Conservation (phyloP, 2,888 invertebrate species). For the Liodrosophila aerea region DNA sequence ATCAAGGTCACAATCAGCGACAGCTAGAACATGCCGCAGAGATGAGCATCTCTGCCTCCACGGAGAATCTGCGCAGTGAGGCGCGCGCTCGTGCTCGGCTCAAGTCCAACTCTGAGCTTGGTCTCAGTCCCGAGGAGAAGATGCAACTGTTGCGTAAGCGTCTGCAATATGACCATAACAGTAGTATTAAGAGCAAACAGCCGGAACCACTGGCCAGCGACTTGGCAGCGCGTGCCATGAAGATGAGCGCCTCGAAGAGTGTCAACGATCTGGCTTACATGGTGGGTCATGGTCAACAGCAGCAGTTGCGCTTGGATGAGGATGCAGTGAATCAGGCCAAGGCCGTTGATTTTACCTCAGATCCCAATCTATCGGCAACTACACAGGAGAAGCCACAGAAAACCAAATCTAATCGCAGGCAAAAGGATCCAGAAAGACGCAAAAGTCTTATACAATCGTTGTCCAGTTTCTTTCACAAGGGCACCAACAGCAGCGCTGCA, state of each 20-base stretch:
- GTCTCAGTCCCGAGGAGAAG: constrained; percentile 88
- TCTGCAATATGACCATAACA: constrained; percentile 71
- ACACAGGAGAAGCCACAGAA: constrained; percentile 47
- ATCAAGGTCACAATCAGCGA: constrained; percentile 12
- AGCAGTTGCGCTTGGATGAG: constrained; percentile 42
- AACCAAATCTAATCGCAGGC: constrained; percentile 65
- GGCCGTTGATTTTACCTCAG: constrained; percentile 83
- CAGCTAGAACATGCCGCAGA: constrained; percentile 16
- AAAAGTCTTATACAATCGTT: constrained; percentile 93
- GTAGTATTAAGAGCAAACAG: constrained; percentile 39
- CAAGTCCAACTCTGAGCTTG: constrained; percentile 89
- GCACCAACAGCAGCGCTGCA: constrained; percentile 74
- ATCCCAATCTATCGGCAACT: constrained; percentile 83
- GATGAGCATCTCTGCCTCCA: constrained; percentile 71
- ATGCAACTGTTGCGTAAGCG: constrained; percentile 84
- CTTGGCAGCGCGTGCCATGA: constrained; percentile 75
- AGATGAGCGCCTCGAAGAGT: constrained; percentile 82
- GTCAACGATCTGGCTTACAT: constrained; percentile 81
- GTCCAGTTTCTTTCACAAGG: constrained; percentile 91
- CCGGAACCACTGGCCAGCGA: constrained; percentile 29
- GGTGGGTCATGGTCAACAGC: constrained; percentile 59
- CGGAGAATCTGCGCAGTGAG: constrained; percentile 86
- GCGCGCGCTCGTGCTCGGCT: constrained; percentile 86
- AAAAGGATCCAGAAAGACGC: constrained; percentile 87
- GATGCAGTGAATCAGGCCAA: constrained; percentile 52